phyloP scores from a whole-genome alignment of 2,113 vertebrate species.

The Corapipo altera region DNA sequence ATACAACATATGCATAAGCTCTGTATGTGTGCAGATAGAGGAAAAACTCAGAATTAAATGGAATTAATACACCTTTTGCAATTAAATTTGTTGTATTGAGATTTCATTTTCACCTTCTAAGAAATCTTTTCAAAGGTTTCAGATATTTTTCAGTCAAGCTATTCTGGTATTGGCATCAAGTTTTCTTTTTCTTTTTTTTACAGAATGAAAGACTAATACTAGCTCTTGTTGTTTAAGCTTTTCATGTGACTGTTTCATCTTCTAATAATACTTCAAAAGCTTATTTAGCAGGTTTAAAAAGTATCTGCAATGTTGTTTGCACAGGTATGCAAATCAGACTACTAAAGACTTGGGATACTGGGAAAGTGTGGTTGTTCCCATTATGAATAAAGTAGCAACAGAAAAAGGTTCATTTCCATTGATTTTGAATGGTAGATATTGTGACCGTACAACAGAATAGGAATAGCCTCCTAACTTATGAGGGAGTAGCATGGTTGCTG shows the following conservation, averaged over 20 bases:
- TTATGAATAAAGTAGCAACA: not conserved
- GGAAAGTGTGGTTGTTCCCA: not conserved
- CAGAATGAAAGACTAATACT: not conserved
- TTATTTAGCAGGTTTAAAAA: not conserved
- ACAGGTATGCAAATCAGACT: not conserved
- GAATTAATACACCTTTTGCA: not conserved
- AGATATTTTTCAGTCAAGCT: not conserved
- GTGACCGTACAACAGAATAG: not conserved
- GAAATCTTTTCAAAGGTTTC: not conserved
- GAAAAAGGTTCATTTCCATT: not conserved
- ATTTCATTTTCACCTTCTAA: not conserved
- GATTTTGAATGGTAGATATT: not conserved
- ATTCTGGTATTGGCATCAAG: not conserved
- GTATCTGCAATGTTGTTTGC: not conserved
- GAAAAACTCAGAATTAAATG: not conserved
- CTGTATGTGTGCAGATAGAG: rapidly evolving
- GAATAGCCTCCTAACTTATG: not conserved
- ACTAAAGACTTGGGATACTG: not conserved
- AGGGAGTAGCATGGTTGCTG: not conserved
- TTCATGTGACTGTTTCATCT: not conserved
- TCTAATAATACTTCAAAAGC: conserved; percentile 25
- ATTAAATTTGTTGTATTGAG: not conserved
- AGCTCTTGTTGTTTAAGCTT: not conserved
- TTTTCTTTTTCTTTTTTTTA: not conserved
- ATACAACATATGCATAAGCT: not conserved